A percentile compares a stretch with the other conserved stretches of the same genome.
Evolutionary conservation across 2,113 vertebrate genomes (phyloP).

Genomic region (Kryptolebias marmoratus): DNA sequence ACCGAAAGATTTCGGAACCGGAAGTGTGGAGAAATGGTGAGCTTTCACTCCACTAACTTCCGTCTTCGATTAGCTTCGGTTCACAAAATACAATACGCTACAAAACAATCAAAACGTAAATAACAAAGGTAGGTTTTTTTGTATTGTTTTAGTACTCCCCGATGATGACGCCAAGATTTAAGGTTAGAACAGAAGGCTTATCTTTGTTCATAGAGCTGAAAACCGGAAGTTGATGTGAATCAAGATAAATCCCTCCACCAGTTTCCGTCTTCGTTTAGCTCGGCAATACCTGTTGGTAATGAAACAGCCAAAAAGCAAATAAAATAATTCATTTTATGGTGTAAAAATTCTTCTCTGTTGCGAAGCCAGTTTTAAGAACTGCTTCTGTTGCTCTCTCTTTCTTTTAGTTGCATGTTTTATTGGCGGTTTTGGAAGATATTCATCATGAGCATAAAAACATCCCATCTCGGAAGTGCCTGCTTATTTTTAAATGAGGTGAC

Average conservation of each 20-base stretch:
- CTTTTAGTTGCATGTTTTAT: no score
- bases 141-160: not conserved
- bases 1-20: not conserved
- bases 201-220: no score
- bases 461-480: no score
- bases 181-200: no score
- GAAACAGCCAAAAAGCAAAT: not conserved
- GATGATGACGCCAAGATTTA: no score
- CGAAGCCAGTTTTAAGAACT: no score
- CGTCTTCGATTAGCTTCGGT: conserved; percentile 20
- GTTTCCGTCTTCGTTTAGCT: not conserved
- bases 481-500: no score
- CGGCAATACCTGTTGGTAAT: not conserved
- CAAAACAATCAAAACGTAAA: not conserved
- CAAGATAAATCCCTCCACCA: not conserved
- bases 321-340: not conserved
- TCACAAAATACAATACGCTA: no score
- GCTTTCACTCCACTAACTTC: not conserved
- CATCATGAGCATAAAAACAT: no score
- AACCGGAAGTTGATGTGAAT: not conserved
- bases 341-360: not conserved
- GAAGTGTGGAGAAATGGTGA: not conserved
- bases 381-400: no score
- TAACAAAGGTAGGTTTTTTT: not conserved
- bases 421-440: no score